These are phyloP conservation scores for Oscheius myriophilus DNA, from an alignment of 2,888 invertebrate genomes.

Conservation along the genomic window DNA sequence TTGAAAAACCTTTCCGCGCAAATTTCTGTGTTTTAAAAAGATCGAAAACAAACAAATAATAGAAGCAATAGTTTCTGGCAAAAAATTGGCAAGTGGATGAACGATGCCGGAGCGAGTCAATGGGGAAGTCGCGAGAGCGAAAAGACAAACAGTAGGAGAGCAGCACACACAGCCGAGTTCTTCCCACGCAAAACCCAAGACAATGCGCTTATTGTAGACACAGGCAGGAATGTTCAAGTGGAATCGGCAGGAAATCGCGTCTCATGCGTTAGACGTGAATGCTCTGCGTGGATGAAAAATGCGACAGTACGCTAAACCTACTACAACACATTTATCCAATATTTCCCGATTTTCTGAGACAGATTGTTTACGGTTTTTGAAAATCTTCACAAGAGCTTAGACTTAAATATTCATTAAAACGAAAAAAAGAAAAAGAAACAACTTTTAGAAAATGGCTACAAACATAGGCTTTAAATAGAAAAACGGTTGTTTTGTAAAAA, in stretches of 20 bases:
- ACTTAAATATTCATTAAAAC: too few species aligned
- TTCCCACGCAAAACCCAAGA: constrained; percentile 22
- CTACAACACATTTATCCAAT: too few species aligned
- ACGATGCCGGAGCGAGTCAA: constrained; percentile 16
- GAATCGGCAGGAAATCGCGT: not conserved
- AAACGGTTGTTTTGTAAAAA: too few species aligned
- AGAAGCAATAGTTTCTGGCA: not conserved
- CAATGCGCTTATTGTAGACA: constrained; percentile 4
- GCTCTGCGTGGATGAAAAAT: not conserved
- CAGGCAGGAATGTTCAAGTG: constrained; percentile 6
- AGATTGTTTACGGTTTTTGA: too few species aligned
- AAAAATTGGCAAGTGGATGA: constrained; percentile 8
- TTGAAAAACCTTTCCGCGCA: too few species aligned
- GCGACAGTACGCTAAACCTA: too few species aligned
- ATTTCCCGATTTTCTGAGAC: too few species aligned
- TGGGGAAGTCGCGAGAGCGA: constrained; percentile 24
- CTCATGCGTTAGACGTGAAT: not conserved
- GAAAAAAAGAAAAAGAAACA: too few species aligned
- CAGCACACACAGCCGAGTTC: constrained; percentile 22
- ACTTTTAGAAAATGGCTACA: too few species aligned
- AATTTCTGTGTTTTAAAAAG: not conserved
- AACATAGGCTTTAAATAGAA: too few species aligned
- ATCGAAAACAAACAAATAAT: not conserved
- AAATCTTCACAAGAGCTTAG: too few species aligned
- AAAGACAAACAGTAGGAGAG: constrained; percentile 27